These are phyloP conservation scores for Cyanistes caeruleus DNA, from an alignment of 2,113 vertebrate genomes.

Conservation along the genomic window DNA sequence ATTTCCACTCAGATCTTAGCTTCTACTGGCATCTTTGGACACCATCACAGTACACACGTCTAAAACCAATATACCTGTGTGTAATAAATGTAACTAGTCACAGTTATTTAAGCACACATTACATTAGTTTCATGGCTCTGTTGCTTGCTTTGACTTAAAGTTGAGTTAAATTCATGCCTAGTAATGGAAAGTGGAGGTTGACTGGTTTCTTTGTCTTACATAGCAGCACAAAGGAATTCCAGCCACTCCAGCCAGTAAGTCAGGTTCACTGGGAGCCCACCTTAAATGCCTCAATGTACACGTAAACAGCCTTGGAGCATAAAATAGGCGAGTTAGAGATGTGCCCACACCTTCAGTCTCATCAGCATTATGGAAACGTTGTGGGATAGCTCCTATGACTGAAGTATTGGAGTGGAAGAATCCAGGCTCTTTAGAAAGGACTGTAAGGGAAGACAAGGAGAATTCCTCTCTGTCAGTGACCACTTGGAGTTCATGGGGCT, in stretches of 20 bases:
- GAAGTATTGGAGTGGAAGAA: neutral
- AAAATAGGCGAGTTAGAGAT: neutral
- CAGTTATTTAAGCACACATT: neutral
- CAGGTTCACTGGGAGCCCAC: neutral
- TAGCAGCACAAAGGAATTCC: neutral
- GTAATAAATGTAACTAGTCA: neutral
- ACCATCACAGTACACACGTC: neutral
- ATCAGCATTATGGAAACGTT: accelerated
- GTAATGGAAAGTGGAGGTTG: neutral
- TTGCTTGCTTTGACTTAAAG: neutral
- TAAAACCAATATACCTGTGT: neutral
- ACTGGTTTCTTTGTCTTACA: neutral
- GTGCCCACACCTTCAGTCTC: neutral
- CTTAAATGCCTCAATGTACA: neutral
- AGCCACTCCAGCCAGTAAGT: neutral
- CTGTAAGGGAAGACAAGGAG: neutral
- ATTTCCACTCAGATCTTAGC: neutral
- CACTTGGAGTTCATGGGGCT: neutral
- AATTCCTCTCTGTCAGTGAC: neutral
- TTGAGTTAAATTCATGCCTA: neutral
- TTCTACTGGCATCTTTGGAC: neutral
- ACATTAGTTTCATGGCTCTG: neutral
- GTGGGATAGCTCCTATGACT: neutral
- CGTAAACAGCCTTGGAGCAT: neutral
- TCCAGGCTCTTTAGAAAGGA: neutral